These are phyloP conservation scores for Dreissena polymorpha DNA, from an alignment of 1,140 invertebrate species.

Conservation along the genomic window DNA sequence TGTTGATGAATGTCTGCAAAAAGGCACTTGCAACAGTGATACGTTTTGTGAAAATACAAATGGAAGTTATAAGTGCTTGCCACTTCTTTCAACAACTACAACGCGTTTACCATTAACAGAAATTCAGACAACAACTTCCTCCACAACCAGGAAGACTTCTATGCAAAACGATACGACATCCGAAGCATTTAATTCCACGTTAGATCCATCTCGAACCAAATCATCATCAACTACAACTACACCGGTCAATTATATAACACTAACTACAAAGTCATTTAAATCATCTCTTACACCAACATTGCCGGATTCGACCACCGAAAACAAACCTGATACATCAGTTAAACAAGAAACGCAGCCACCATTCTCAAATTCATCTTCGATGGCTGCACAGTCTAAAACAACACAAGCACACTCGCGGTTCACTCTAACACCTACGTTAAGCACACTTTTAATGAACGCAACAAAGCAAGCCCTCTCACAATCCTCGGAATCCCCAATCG, in stretches of 20 bases:
- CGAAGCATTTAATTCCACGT: background rate
- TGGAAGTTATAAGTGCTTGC: background rate
- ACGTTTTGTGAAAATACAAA: background rate
- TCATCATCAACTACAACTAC: background rate
- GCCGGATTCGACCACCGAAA: background rate
- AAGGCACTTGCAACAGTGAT: background rate
- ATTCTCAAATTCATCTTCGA: no score
- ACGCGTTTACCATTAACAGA: background rate
- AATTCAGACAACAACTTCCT: background rate
- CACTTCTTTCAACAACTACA: background rate
- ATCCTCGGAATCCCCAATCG: no score
- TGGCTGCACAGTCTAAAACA: no score
- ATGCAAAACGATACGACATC: background rate
- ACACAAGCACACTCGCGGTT: no score
- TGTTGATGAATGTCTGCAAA: slow-evolving; percentile 40
- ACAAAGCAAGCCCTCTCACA: no score
- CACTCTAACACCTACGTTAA: no score
- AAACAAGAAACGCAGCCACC: background rate
- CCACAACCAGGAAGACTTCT: background rate
- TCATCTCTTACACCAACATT: background rate
- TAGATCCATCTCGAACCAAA: background rate
- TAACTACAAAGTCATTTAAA: background rate
- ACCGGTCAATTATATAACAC: background rate
- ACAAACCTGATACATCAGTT: background rate
- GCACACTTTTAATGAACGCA: no score